Base-by-base conservation (phyloP, 2,797 vertebrate species). In the Lateolabrax maculatus region DNA sequence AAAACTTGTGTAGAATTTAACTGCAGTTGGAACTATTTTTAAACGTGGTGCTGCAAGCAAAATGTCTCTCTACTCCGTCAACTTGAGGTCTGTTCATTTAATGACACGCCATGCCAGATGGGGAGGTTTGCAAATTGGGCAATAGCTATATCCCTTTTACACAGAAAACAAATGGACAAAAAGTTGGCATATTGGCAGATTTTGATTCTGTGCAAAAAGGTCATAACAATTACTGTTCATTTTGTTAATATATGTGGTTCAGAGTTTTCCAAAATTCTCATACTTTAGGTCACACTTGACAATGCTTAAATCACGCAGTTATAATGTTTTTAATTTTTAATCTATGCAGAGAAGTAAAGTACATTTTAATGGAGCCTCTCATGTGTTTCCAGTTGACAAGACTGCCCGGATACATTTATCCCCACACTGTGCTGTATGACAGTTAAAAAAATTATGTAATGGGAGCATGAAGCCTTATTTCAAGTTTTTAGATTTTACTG, bases 21-120 rank as follows among this genome's bases (percentile, higher is more conserved):
- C 71, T 79, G 75, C 73, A 79, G 53, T 68, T 48, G 60, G 29
- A 82, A 60, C 58, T 90, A 81, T 89, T 90, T 90, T 90, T 86
- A 77, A 79, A 87, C 70, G 52, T 62, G 16, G 56, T 52, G 58
- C 68, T 67, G 49, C 57, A 46, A 84, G 88, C 85, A 67, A 79
- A 80, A 81, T 80, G 52, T 84, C 63, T 77, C 57, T 82, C 74
- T 48, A 19, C 34, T 29, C 49, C 48, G 49, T 84, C 77, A 83
- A 66, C 69, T 74, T 51, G 53, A 81, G 69, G 67, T 70, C 69
- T 80, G 75, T 65, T 84, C 71, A 79, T 89, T 81, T 83, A 83
- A 75, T 78, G 73, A 65, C 62, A 49, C 68, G 36, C n/a, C n/a
- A 19, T 72, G 48, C 34, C 53, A 55, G 67, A 82, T 46, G 12